These are phyloP conservation scores for Clepsis dumicolana DNA, from an alignment of 2,888 invertebrate genomes.

Conservation along the genomic window DNA sequence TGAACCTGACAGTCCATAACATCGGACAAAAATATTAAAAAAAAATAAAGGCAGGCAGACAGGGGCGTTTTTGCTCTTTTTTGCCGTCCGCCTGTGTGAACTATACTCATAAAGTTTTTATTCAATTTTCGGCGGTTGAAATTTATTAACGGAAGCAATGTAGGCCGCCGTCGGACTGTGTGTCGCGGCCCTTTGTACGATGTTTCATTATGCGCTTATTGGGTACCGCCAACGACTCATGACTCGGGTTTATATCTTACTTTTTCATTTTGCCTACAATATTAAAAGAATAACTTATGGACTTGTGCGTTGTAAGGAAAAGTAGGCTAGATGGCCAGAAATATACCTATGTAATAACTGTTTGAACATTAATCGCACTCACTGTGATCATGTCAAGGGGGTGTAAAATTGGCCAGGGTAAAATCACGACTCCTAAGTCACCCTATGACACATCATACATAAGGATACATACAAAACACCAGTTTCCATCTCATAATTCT, in stretches of 20 bases:
- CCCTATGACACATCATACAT: no score
- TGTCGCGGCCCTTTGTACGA: slow-evolving; percentile 33
- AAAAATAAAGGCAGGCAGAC: not conserved
- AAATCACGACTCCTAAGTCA: no score
- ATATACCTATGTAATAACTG: not conserved
- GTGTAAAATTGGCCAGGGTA: no score
- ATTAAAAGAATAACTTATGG: slow-evolving; percentile 32
- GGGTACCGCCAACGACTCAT: slow-evolving; percentile 18
- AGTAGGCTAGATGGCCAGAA: not conserved
- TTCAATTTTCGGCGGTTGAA: slow-evolving; percentile 27
- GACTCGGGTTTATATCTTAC: slow-evolving; percentile 20
- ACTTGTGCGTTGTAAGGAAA: not conserved
- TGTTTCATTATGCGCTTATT: slow-evolving; percentile 33
- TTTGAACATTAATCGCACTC: not conserved
- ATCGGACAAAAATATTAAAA: not conserved
- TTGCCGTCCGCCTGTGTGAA: not conserved
- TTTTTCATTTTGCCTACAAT: slow-evolving; percentile 20
- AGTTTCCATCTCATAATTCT: not conserved
- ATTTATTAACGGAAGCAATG: slow-evolving; percentile 43
- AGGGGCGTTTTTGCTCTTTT: not conserved
- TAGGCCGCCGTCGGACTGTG: slow-evolving; percentile 23
- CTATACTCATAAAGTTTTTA: slow-evolving; percentile 19
- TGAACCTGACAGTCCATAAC: not conserved
- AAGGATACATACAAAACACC: no score
- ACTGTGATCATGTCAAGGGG: no score